Base-by-base conservation (phyloP, 2,888 invertebrate species). In the Arge pagana region DNA sequence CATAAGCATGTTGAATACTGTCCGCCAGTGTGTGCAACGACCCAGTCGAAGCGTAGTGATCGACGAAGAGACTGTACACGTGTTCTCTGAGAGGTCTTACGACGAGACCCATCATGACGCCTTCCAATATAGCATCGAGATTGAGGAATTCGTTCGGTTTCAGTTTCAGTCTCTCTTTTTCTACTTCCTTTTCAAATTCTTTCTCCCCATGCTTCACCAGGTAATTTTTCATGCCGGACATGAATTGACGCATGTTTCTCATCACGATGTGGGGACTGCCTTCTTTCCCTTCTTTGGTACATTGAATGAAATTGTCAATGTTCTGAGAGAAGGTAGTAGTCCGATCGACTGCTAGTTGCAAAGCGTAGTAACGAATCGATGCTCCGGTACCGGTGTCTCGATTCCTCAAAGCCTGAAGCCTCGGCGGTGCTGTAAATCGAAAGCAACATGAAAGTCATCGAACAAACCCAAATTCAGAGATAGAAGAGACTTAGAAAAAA, bases 151-250 rank as follows among this genome's bases (percentile, higher is more conserved):
- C 96, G 55, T 92, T 92, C 2, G 90, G 81, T 72, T 90, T 91
- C 52, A 97, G 80, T 82, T 90, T 90, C 50, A 84, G 82, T 58
- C 92, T 81, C 74, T 93, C 93, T 65, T 87, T 85, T 75, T 95
- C 93, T 37, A 97, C 93, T 73, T 96, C 88, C 63, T 88, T 88
- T 71, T 93, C 93, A 72, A 97, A 91, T 64, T 92, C 92, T 56
- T 90, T 87, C 73, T 97, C 96, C 13, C 96, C 96, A 67, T 96
- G 94, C 69, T 96, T 96, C 24, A 96, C 92, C 54, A 97, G 81
- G 77, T 96, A 98, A 77, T 98, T 98, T 77, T 97, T 97, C 88
- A 98, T 96, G 50, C 96, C 97, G 11, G 93, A 96, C 93, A 97
- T 96, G 74, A 97, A 98, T 76, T 96, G 96, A 1, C 96, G 84